Evolutionary conservation across 2,888 invertebrate genomes (phyloP), one percentile per base, ranked within the genome.

Genomic region (Byasa hedistus): DNA sequence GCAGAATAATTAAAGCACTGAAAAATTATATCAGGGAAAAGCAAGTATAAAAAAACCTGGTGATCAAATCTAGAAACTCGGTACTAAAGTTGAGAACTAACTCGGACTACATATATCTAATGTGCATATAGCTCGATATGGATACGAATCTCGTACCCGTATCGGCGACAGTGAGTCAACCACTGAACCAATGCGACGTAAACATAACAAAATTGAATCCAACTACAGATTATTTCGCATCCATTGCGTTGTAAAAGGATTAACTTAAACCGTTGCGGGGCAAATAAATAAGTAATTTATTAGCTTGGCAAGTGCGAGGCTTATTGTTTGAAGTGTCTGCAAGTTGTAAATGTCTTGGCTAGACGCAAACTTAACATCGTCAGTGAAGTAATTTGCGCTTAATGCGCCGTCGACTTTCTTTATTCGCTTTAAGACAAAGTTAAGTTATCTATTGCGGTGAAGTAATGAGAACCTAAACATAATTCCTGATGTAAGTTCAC

Each of bases 291-390:
- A 15, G 32, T 21, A 57, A 17, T 51, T 58, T 39, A 58, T 36
- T 23, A 64, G 24, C 23, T 64, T 64, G 64, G 58, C 58, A 59
- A 58, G 36, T 23, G 17, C 17, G 19, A 7, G 23, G 15, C 24
- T 32, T 21, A 64, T 64, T 59, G 64, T 64, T 32, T 51, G n/a
- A 22, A 19, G 58, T 59, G 64, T 51, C 19, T 32, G 36, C 57
- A 58, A 17, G 19, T n/a, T 24, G 51, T 52, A n/a, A 12, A 51
- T 32, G 51, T 60, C 27, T 51, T 64, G 54, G 39, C 58, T 59
- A 23, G 58, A 24, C 54, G 24, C 21, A 48, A 51, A 21, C 56
- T 57, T 48, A 57, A 55, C n/a, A 27, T 24, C 23, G 56, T 56
- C n/a, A 15, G n/a, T 21, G 8, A 39, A 10, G 55, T 61, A 55